phyloP scores from a whole-genome alignment of 2,888 invertebrate species.

The Phalangium opilio region DNA sequence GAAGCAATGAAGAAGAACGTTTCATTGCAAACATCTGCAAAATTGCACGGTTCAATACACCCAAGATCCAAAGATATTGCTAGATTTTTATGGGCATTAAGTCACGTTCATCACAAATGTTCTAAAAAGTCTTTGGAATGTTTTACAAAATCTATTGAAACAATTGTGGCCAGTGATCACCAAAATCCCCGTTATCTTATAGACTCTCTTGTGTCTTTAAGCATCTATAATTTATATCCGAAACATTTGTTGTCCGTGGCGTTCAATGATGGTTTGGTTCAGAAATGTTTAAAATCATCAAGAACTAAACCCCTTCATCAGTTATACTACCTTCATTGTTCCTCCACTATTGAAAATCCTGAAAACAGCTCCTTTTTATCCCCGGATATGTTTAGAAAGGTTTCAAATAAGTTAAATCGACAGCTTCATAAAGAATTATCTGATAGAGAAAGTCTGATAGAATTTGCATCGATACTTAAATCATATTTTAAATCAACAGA shows the following conservation, averaged over 20 bases:
- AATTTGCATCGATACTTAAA: conserved; percentile 6
- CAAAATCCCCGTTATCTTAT: conserved; percentile 9
- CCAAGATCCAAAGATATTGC: conserved; percentile 13
- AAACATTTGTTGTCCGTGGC: conserved; percentile 5
- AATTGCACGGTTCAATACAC: conserved; percentile 5
- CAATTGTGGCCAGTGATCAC: conserved; percentile 1
- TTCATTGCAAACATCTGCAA: not conserved
- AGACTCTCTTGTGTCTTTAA: conserved; percentile 14
- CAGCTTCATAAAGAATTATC: conserved; percentile 8
- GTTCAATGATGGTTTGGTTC: conserved; percentile 17
- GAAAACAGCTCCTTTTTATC: not conserved
- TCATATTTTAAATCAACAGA: not conserved
- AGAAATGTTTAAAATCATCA: not conserved
- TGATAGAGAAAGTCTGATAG: conserved; percentile 7
- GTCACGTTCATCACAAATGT: conserved; percentile 8
- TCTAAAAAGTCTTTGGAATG: conserved; percentile 1
- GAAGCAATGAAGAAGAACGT: not conserved
- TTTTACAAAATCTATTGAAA: conserved; percentile 2
- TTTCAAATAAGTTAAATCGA: conserved; percentile 6
- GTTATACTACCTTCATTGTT: conserved; percentile 9
- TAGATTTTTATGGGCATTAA: conserved; percentile 14
- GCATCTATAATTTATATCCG: conserved; percentile 9
- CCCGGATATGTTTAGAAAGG: not conserved
- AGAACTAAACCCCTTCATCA: conserved; percentile 14
- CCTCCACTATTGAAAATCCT: conserved; percentile 11